Conservation (phyloP, 2,113 vertebrate genomes). For the Callorhinus ursinus region DNA sequence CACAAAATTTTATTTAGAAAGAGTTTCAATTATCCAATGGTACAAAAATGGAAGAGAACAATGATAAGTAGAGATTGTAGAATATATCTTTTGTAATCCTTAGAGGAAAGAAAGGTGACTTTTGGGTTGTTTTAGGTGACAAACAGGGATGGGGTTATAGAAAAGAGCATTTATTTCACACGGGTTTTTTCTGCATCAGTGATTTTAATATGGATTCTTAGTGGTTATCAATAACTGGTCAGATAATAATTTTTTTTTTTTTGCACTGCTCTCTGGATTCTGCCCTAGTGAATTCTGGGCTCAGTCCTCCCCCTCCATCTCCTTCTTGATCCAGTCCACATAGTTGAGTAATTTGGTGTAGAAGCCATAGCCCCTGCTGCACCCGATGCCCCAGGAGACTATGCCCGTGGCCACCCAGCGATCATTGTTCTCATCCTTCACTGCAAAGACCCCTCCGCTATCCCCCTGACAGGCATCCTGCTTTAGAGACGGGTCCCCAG, state of each 20-base stretch:
- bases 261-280: neutral
- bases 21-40: neutral
- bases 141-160: neutral
- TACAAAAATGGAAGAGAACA: neutral
- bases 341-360: slow-evolving; percentile 89
- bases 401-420: slow-evolving; percentile 87
- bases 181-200: slow-evolving; percentile 35
- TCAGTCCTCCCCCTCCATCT: slow-evolving; percentile 72
- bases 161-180: slow-evolving; percentile 40
- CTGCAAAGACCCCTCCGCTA: slow-evolving; percentile 83
- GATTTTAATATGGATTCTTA: slow-evolving; percentile 63
- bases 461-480: slow-evolving; percentile 88
- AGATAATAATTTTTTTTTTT: neutral
- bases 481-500: slow-evolving; percentile 73
- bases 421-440: slow-evolving; percentile 51
- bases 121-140: neutral
- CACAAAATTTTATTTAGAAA: slow-evolving; percentile 38
- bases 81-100: neutral
- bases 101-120: neutral
- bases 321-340: slow-evolving; percentile 87
- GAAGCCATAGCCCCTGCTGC: slow-evolving; percentile 86
- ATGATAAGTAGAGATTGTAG: neutral
- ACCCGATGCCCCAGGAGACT: slow-evolving; percentile 88
- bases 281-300: neutral
- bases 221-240: neutral